Conservation (phyloP, 2,797 vertebrate species). For the Diceros bicornis region DNA sequence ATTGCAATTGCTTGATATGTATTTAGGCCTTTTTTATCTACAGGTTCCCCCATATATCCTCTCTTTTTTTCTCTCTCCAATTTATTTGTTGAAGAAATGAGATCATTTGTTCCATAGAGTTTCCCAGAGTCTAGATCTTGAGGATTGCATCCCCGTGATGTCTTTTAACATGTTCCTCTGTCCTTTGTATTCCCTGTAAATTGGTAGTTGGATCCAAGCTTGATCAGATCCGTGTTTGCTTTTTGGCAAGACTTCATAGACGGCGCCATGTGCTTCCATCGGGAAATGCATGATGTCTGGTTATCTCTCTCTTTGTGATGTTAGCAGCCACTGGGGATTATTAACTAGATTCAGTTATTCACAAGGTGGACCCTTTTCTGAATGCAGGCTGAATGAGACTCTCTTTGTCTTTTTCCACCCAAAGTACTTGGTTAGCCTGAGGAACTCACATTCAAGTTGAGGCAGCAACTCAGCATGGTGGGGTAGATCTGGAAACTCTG, state of each 20-base stretch:
- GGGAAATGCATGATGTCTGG: conserved; percentile 10
- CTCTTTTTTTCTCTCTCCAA: not conserved
- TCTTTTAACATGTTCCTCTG: conserved; percentile 27
- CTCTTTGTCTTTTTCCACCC: conserved; percentile 44
- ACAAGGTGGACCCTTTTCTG: not conserved
- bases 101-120: conserved; percentile 24
- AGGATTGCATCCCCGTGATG: conserved; percentile 2
- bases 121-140: conserved; percentile 47
- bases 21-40: conserved; percentile 42
- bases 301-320: conserved; percentile 50
- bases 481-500: not conserved
- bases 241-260: conserved; percentile 55
- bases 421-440: not conserved
- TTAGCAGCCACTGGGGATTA: conserved; percentile 28
- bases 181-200: conserved; percentile 34
- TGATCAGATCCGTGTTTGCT: conserved; percentile 31
- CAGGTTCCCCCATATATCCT: not conserved
- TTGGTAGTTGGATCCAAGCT: not conserved
- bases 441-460: not conserved
- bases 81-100: conserved; percentile 59
- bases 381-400: conserved; percentile 32
- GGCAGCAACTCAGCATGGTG: not conserved
- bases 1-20: not conserved
- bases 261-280: not conserved
- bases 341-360: conserved; percentile 48